Percentiles rank a stretch among this genome's conserved stretches.
Evolutionary conservation across 1,140 invertebrate species (phyloP).

Genomic region (Asbolus verrucosus): DNA sequence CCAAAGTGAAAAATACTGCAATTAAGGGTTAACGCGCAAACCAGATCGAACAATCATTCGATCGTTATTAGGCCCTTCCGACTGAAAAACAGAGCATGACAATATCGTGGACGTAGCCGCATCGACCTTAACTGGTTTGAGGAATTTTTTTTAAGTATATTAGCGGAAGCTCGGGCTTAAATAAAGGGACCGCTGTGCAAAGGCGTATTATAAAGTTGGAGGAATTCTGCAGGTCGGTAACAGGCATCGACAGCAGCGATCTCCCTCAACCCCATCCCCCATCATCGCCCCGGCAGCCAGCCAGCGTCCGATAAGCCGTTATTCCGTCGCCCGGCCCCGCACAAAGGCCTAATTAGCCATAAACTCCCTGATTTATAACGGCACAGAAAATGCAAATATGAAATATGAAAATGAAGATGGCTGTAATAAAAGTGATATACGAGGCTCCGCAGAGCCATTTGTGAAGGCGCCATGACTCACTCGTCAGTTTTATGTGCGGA

Average conservation of each 20-base stretch:
- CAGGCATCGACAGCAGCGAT: conserved; percentile 49
- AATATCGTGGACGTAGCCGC: no score
- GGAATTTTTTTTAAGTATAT: background rate
- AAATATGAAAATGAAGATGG: conserved; percentile 86
- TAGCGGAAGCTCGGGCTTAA: background rate
- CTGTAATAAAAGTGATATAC: conserved; percentile 84
- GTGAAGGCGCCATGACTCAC: conserved; percentile 74
- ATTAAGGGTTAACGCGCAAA: no score
- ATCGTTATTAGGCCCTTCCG: no score
- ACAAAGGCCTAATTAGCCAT: conserved; percentile 78
- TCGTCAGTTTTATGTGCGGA: conserved; percentile 73
- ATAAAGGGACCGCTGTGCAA: background rate
- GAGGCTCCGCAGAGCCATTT: conserved; percentile 80
- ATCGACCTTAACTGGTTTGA: no score
- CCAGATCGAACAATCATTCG: no score
- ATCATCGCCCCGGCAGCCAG: conserved; percentile 30
- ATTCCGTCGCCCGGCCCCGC: conserved; percentile 61
- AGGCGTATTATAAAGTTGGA: conserved; percentile 23
- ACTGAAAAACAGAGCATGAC: no score
- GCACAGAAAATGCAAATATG: conserved; percentile 78
- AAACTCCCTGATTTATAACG: conserved; percentile 76
- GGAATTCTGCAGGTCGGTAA: conserved; percentile 27
- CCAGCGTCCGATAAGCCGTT: conserved; percentile 66
- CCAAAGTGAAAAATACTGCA: no score
- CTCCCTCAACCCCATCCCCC: conserved; percentile 39